A percentile compares a stretch with the other conserved stretches of the same genome.
Conservation (phyloP, 2,888 invertebrate species). For the Euproctis similis region DNA sequence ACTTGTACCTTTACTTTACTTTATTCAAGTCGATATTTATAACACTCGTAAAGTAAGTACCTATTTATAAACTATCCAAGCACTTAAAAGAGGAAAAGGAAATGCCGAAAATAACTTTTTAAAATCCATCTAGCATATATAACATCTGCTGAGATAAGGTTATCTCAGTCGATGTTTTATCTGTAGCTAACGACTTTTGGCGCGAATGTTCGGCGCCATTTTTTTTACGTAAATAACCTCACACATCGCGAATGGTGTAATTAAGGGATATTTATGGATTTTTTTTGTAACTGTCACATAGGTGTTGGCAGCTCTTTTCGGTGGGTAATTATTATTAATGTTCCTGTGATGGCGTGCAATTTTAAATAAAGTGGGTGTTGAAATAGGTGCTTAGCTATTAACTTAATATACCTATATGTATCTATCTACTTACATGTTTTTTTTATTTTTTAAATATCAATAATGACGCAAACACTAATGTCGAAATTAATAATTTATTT, state of each 20-base stretch:
- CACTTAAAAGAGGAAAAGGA: conserved; percentile 14
- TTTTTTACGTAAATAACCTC: conserved; percentile 25
- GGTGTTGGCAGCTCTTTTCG: conserved; percentile 7
- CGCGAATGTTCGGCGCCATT: conserved; percentile 24
- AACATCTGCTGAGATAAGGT: conserved; percentile 24
- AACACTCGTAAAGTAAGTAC: conserved; percentile 1
- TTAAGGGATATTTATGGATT: conserved; percentile 15
- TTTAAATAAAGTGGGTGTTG: too few relatives aligned
- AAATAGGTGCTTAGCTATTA: too few relatives aligned
- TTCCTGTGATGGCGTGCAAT: too few relatives aligned
- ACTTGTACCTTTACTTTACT: too few relatives aligned
- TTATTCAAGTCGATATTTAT: too few relatives aligned
- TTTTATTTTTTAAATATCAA: too few relatives aligned
- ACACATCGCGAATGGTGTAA: conserved; percentile 24
- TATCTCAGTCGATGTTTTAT: conserved; percentile 24
- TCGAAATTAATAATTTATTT: too few relatives aligned
- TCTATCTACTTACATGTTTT: too few relatives aligned
- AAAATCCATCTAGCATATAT: conserved; percentile 13
- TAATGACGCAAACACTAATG: too few relatives aligned
- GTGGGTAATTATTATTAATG: conserved; percentile 2
- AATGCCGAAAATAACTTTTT: conserved; percentile 21
- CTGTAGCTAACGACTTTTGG: conserved; percentile 26
- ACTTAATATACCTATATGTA: too few relatives aligned
- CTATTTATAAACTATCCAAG: conserved; percentile 1
- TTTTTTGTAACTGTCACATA: conserved; percentile 10